These are phyloP conservation scores for Stichopus chloronotus DNA, from an alignment of 35 echinoderm and acorn worm species.

Conservation along the genomic window DNA sequence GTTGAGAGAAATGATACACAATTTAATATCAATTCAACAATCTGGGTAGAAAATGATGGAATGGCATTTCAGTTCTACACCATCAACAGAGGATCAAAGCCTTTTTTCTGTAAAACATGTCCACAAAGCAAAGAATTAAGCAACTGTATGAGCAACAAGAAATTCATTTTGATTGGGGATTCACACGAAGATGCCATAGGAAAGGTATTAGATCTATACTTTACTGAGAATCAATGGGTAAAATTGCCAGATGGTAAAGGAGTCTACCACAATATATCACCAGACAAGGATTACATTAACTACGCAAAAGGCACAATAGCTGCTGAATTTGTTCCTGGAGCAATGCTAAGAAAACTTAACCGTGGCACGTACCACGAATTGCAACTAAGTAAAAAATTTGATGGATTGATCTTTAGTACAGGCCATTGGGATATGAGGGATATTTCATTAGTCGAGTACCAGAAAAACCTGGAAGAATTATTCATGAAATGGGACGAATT, in stretches of 20 bases:
- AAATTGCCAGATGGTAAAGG: not conserved
- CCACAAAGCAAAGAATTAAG: not conserved
- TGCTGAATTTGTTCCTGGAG: not conserved
- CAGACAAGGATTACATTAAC: not conserved
- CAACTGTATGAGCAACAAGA: constrained; percentile 18
- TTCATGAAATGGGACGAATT: not conserved
- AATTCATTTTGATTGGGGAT: constrained; percentile 6
- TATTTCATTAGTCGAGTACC: not conserved
- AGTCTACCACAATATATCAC: constrained; percentile 22
- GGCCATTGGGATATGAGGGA: constrained; percentile 49
- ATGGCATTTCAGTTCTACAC: not conserved
- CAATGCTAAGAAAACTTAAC: not conserved
- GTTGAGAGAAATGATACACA: not conserved
- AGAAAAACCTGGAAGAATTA: not conserved
- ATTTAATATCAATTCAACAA: not conserved
- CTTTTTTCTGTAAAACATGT: not conserved
- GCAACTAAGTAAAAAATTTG: constrained; percentile 15
- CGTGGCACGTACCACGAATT: not conserved
- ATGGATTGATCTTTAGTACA: constrained; percentile 22
- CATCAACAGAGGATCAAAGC: too few relatives aligned
- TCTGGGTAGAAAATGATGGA: not conserved
- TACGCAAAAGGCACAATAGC: not conserved
- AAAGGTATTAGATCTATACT: not conserved
- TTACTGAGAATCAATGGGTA: not conserved
- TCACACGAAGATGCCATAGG: constrained; percentile 9